phyloP scores from a whole-genome alignment of 2,113 vertebrate genomes.

The Heterocephalus glaber region DNA sequence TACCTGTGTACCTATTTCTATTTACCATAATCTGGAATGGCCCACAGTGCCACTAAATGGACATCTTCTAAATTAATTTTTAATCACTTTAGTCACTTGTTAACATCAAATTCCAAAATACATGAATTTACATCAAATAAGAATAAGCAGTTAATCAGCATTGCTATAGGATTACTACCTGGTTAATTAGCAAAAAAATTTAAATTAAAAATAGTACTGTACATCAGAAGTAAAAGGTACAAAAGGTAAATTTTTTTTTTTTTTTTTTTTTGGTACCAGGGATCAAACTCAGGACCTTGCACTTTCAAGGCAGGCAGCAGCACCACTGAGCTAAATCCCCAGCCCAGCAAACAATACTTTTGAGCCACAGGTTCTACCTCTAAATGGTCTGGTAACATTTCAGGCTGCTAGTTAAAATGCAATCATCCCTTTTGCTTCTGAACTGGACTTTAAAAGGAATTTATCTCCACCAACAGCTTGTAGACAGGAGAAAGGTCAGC shows the following conservation, averaged over 20 bases:
- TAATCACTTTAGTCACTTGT: not conserved
- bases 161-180: not conserved
- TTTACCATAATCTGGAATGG: not conserved
- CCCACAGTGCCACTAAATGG: not conserved
- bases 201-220: not conserved
- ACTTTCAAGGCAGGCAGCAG: no score
- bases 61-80: not conserved
- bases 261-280: no score
- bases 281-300: no score
- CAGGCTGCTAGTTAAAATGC: not conserved
- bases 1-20: not conserved
- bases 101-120: not conserved
- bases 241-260: no score
- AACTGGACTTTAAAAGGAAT: conserved; percentile 1
- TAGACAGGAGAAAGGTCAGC: not conserved
- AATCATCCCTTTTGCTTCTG: not conserved
- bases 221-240: not conserved
- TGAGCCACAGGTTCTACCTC: not conserved
- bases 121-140: not conserved
- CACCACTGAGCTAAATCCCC: no score
- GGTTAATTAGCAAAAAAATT: not conserved
- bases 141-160: not conserved
- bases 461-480: not conserved
- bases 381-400: not conserved
- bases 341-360: not conserved